Evolutionary conservation across 2,888 invertebrate species (phyloP).

Genomic region (Noctua comes): DNA sequence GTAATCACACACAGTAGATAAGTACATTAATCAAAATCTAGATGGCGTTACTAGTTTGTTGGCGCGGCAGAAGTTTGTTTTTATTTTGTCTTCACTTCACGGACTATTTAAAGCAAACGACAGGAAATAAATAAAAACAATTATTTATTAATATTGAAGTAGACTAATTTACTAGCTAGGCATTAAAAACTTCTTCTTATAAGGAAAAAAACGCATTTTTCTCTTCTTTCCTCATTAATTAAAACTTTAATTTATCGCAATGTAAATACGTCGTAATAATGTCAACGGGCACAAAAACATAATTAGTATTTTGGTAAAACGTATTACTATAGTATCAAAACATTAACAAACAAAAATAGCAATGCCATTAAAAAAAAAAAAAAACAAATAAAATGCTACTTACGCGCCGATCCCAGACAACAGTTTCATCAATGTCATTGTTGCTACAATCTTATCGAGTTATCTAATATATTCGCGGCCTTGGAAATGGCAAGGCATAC

Average conservation of each 20-base stretch:
- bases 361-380: neutral
- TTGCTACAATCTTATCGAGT: constrained; percentile 38
- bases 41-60: constrained; percentile 15
- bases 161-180: neutral
- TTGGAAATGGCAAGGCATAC: constrained; percentile 26
- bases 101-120: neutral
- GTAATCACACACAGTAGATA: neutral
- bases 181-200: too few relatives aligned
- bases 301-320: neutral
- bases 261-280: neutral
- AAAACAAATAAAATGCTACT: constrained; percentile 31
- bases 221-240: neutral
- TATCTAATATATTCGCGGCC: constrained; percentile 39
- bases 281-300: neutral
- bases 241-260: neutral
- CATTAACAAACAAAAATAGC: neutral
- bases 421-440: constrained; percentile 45
- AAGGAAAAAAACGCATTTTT: neutral
- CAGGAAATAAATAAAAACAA: neutral
- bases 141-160: neutral
- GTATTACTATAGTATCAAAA: neutral
- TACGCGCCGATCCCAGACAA: constrained; percentile 38
- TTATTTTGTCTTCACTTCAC: neutral
- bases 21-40: neutral
- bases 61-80: neutral